Evolutionary conservation across 1,140 invertebrate genomes (phyloP), one percentile per base, ranked within the genome.

Genomic region (Vanessa atalanta): DNA sequence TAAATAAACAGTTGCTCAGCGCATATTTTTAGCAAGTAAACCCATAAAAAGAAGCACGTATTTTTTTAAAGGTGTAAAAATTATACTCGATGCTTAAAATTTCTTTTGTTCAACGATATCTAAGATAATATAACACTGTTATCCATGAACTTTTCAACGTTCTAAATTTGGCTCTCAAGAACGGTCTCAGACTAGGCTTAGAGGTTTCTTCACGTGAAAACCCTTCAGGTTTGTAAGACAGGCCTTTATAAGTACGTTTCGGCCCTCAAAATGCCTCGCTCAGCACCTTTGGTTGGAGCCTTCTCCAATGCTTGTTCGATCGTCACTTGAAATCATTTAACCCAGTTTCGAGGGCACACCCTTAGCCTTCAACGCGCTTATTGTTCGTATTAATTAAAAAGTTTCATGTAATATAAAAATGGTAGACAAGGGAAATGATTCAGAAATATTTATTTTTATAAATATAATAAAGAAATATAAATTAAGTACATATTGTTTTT

Each of bases 151-250:
- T 72, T 78, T 78, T 75, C 76, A 78, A 26, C 60, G 51, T 78
- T 78, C 76, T 78, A 78, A 78, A 78, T 78, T 78, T 72, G 74
- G 70, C 74, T 67, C 47, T 71, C 73, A 64, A 70, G 73, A 72
- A 65, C 70, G 61, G 23, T 70, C 67, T 71, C 74, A 60, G 74
- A 72, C 69, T 55, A 61, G 70, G 31, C 68, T 75, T 69, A 69
- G 67, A 68, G 74, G 70, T 76, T 67, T 76, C 74, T 76, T 76
- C 69, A 75, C 73, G 76, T 75, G 76, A 78, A 78, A 78, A 75
- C 76, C 26, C 76, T 76, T 78, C 73, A 78, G 76, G 76, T 78
- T 75, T 78, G 76, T 72, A 78, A 69, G 76, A 65, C 76, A 70
- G 65, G 76, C 69, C 70, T 78, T 78, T 68, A 69, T 72, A 75